phyloP scores from a whole-genome alignment of 2,888 invertebrate species.

The Rugalucina vietnamica region DNA sequence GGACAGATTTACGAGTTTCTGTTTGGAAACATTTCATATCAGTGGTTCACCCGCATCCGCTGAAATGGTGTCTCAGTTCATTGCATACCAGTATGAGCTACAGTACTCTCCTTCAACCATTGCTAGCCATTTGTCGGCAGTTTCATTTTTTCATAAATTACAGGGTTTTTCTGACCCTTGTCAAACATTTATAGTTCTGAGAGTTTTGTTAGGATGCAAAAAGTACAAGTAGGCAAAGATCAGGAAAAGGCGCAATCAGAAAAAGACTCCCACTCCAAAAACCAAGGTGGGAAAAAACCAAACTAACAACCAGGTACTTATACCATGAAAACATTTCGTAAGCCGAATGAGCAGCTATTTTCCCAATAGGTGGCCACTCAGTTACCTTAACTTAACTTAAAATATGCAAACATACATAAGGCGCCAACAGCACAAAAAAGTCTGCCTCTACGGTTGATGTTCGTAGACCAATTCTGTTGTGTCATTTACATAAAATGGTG shows the following conservation, averaged over 20 bases:
- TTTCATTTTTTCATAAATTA: background rate
- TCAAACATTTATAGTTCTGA: background rate
- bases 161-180: background rate
- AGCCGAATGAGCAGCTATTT: no score
- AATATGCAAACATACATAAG: no score
- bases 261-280: no score
- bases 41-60: background rate
- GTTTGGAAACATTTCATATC: no score
- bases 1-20: background rate
- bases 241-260: no score
- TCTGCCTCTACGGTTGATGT: background rate
- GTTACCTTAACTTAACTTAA: no score
- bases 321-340: no score
- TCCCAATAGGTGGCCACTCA: no score
- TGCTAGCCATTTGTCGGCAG: conserved; percentile 1
- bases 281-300: no score
- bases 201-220: conserved; percentile 20
- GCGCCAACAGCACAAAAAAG: no score
- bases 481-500: background rate
- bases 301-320: no score
- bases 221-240: no score
- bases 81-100: background rate
- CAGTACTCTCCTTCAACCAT: background rate
- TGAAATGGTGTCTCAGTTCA: background rate
- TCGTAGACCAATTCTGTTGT: background rate